These are phyloP conservation scores for Parauchenoglanis ngamensis DNA, from an alignment of 2,797 vertebrate species.

Conservation along the genomic window DNA sequence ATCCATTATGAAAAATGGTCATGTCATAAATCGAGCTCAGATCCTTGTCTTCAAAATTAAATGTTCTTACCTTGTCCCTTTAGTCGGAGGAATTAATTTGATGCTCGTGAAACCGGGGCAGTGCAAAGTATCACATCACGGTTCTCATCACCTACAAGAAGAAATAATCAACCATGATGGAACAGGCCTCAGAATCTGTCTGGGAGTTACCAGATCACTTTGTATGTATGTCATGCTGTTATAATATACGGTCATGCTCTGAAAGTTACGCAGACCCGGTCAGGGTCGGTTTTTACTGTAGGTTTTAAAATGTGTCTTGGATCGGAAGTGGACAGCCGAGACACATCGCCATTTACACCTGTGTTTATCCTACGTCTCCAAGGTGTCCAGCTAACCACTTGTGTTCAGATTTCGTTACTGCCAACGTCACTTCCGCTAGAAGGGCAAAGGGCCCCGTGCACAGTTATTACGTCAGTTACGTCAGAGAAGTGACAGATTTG, in stretches of 20 bases:
- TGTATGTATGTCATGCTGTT: not conserved
- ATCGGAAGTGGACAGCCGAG: too few relatives aligned
- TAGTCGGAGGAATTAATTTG: not conserved
- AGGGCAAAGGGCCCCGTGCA: too few relatives aligned
- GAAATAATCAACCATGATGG: not conserved
- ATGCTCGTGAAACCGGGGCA: not conserved
- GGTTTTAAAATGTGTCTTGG: too few relatives aligned
- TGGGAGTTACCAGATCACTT: not conserved
- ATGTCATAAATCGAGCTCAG: conserved; percentile 13
- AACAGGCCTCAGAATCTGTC: not conserved
- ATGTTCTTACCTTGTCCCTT: not conserved
- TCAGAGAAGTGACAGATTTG: too few relatives aligned
- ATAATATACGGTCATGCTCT: not conserved
- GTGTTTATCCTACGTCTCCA: too few relatives aligned
- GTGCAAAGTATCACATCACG: not conserved
- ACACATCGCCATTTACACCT: too few relatives aligned
- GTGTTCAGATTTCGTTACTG: too few relatives aligned
- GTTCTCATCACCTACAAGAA: not conserved
- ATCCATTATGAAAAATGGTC: conserved; percentile 11
- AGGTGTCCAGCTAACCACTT: too few relatives aligned
- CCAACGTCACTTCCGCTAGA: too few relatives aligned
- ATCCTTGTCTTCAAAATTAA: conserved; percentile 9
- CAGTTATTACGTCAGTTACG: too few relatives aligned
- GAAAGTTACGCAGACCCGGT: not conserved
- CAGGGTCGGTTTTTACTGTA: too few relatives aligned